phyloP scores from a whole-genome alignment of 2,113 vertebrate genomes.

The Platichthys stellatus region DNA sequence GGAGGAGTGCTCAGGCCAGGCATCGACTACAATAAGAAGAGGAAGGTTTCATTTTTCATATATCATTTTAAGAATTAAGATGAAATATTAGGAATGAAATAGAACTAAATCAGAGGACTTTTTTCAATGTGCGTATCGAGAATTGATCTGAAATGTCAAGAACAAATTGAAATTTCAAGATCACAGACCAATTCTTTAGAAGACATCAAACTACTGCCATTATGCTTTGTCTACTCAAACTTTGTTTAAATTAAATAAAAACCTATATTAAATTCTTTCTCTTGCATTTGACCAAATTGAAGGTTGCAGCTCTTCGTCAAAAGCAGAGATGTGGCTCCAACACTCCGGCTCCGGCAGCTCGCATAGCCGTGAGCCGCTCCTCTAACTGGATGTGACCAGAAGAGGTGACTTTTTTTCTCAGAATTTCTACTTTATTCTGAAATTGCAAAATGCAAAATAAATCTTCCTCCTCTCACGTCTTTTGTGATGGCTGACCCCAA shows the following conservation, averaged over 20 bases:
- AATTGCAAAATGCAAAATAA: not conserved
- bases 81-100: too few relatives aligned
- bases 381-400: not conserved
- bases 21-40: not conserved
- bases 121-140: too few relatives aligned
- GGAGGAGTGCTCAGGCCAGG: not conserved
- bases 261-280: not conserved
- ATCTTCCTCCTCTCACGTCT: not conserved
- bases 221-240: too few relatives aligned
- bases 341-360: not conserved
- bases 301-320: too few relatives aligned
- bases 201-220: too few relatives aligned
- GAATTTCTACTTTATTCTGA: not conserved
- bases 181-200: too few relatives aligned
- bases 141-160: too few relatives aligned
- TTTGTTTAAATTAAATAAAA: too few relatives aligned
- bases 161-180: too few relatives aligned
- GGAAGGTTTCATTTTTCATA: not conserved
- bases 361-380: not conserved
- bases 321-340: too few relatives aligned
- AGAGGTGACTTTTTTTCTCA: not conserved
- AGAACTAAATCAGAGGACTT: too few relatives aligned
- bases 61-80: not conserved
- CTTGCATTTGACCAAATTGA: not conserved
- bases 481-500: not conserved